Percentiles rank a stretch among this genome's conserved stretches.
phyloP scores from a whole-genome alignment of 2,113 vertebrate genomes.

The Ondatra zibethicus region DNA sequence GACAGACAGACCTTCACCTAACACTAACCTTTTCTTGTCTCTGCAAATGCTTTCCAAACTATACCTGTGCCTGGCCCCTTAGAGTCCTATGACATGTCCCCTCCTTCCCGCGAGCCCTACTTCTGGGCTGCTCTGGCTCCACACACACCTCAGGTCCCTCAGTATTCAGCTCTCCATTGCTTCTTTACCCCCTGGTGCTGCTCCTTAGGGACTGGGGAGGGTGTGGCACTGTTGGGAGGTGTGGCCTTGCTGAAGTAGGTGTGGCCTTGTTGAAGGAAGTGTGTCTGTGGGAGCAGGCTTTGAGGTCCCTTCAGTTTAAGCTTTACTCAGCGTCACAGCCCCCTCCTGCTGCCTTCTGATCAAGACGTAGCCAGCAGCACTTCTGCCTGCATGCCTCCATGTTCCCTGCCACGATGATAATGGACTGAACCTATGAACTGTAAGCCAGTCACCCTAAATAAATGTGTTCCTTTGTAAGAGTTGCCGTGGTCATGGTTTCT shows the following conservation, averaged over 20 bases:
- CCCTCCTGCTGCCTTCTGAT: background rate
- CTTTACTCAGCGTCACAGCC: background rate
- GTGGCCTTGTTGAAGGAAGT: background rate
- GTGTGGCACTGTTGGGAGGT: too few species aligned
- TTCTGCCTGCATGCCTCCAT: background rate
- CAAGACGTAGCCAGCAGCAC: background rate
- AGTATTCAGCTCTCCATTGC: background rate
- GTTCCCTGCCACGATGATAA: background rate
- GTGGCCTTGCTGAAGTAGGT: background rate
- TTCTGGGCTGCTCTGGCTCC: background rate
- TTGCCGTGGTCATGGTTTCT: background rate
- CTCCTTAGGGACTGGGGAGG: background rate
- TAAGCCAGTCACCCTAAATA: background rate
- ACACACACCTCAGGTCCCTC: background rate
- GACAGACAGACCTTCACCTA: background rate
- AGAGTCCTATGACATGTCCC: accelerated
- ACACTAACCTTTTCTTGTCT: background rate
- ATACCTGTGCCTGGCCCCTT: background rate
- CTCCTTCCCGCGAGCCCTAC: background rate
- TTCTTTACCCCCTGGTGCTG: background rate
- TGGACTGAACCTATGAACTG: background rate
- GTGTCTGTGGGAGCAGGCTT: background rate
- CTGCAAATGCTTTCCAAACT: background rate
- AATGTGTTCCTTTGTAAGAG: background rate
- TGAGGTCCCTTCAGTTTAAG: background rate